A percentile compares a stretch with the other conserved stretches of the same genome.
Evolutionary conservation across 2,113 vertebrate species (phyloP).

Genomic region (Xiphorhynchus elegans): DNA sequence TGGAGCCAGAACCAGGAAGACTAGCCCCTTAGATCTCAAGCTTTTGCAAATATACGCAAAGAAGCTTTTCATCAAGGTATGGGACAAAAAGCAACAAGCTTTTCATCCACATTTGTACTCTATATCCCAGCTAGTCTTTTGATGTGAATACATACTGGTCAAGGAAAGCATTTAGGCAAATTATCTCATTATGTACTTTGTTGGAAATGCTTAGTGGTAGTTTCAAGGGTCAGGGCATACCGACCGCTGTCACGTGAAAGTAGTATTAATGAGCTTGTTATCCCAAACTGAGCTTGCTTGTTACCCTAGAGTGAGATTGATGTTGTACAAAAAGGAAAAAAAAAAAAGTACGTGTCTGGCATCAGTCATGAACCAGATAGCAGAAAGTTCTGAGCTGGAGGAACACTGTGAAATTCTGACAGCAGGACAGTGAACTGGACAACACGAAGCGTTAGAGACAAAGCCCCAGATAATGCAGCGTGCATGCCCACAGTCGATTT

Average conservation of each 20-base stretch:
- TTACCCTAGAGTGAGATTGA: background rate
- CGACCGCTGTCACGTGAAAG: background rate
- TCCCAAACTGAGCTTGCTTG: background rate
- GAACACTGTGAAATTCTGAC: background rate
- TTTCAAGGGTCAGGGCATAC: slow-evolving; percentile 14
- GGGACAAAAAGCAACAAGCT: fast-evolving
- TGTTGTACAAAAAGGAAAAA: background rate
- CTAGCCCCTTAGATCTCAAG: background rate
- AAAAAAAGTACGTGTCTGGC: too few species aligned
- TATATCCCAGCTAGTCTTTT: background rate
- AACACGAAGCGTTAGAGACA: background rate
- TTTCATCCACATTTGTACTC: background rate
- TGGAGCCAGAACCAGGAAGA: background rate
- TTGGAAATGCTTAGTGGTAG: background rate
- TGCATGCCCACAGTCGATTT: background rate
- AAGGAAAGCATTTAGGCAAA: background rate
- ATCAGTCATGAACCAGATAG: background rate
- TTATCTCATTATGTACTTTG: background rate
- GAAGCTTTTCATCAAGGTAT: background rate
- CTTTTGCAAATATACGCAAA: background rate
- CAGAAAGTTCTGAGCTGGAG: background rate
- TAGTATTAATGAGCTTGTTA: background rate
- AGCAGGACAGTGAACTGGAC: background rate
- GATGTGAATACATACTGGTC: background rate
- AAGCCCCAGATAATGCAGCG: background rate